Evolutionary conservation across 2,797 vertebrate genomes (phyloP), one percentile per base, ranked within the genome.

Genomic region (Brachyalestes nurse): DNA sequence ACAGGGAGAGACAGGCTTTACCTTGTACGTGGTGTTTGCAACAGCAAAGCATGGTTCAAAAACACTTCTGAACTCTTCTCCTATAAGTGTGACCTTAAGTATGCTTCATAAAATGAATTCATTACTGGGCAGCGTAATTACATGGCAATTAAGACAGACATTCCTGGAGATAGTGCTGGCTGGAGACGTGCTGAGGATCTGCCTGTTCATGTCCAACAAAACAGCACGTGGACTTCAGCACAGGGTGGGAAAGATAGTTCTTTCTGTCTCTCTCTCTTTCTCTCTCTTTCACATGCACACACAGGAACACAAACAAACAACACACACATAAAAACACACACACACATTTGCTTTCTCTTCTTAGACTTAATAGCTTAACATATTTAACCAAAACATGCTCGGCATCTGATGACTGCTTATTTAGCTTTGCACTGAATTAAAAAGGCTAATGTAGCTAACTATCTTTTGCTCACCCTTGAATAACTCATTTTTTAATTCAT

Each of bases 311-410:
- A 64, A 38, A 12, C 0, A 81, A 65, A 45, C 49, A 49, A 60
- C 70, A 45, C 42, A 49, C 42, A 53, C 23, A 58, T 53, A 66
- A 61, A 60, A 10, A 51, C 6, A 40, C 16, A n/a, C n/a, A 23
- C 28, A 64, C 45, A 12, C 0, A 81, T 42, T 60, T 12, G n/a
- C 60, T 81, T 61, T 83, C 17, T 45, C 80, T 79, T 23, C 53
- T 34, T 62, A 38, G 23, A 9, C 47, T 51, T 23, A 19, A 12
- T 5, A 13, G 53, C 53, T 8, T 5, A 57, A n/a, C 14, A 1
- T 13, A 0, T 16, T n/a, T 8, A 21, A n/a, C n/a, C 55, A 21
- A 10, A 5, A 58, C 55, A 58, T 10, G 7, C 19, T 19, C 7
- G 14, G 49, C 16, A 14, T 57, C 17, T 57, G 17, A 57, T 6